phyloP scores from a whole-genome alignment of 2,797 vertebrate species.

The Myripristis jacobus region DNA sequence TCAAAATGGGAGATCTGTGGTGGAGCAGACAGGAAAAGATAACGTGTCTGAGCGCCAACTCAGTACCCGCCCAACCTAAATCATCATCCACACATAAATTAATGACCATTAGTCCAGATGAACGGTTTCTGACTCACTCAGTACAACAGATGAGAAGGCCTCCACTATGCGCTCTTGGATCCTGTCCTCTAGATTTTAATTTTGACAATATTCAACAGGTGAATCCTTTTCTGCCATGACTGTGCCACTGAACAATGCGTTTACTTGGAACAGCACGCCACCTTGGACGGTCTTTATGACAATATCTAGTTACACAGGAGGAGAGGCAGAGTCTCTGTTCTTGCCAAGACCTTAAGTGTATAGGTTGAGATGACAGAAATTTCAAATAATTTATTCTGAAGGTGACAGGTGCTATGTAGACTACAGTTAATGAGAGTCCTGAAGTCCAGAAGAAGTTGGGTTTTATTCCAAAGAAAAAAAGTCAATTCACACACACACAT shows the following conservation, averaged over 20 bases:
- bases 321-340: too few species aligned
- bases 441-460: too few species aligned
- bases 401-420: too few species aligned
- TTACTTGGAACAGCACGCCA: background rate
- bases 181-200: background rate
- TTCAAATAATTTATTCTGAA: too few species aligned
- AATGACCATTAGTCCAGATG: slow-evolving; percentile 57
- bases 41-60: slow-evolving; percentile 58
- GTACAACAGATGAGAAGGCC: slow-evolving; percentile 46
- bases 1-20: slow-evolving; percentile 49
- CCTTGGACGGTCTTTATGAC: background rate
- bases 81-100: slow-evolving; percentile 46
- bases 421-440: too few species aligned
- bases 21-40: background rate
- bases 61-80: slow-evolving; percentile 52
- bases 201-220: background rate
- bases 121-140: slow-evolving; percentile 32
- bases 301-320: background rate
- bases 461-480: too few species aligned
- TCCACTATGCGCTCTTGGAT: slow-evolving; percentile 30
- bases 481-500: too few species aligned
- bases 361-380: too few species aligned
- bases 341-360: too few species aligned
- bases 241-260: too few species aligned
- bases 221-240: too few species aligned